Evolutionary conservation across 2,888 invertebrate species (phyloP).

Genomic region (Elegia similella): DNA sequence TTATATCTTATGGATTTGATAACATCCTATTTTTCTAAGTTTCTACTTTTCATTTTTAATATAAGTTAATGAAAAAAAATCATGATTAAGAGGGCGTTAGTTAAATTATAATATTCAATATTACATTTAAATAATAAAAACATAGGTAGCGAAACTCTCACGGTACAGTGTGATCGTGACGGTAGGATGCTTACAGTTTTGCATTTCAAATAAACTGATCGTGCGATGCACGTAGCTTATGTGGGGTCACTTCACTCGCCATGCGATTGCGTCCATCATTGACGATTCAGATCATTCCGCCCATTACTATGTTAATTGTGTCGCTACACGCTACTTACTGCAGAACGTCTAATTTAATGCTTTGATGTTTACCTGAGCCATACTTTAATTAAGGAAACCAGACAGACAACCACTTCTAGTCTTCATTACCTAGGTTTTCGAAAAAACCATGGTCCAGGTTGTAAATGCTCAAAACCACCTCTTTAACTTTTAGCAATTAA

Average conservation of each 20-base stretch:
- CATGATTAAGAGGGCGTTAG: too few species aligned
- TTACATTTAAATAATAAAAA: slow-evolving; percentile 16
- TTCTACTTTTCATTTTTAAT: too few species aligned
- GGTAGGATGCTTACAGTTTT: slow-evolving; percentile 61
- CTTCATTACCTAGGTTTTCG: too few species aligned
- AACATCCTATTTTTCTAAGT: too few species aligned
- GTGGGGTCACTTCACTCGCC: slow-evolving; percentile 50
- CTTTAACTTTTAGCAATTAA: too few species aligned
- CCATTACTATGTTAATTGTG: slow-evolving; percentile 42
- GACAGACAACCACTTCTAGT: too few species aligned
- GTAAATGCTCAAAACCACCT: too few species aligned
- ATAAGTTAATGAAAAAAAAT: too few species aligned
- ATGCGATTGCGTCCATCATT: slow-evolving; percentile 50
- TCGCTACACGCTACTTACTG: slow-evolving; percentile 38
- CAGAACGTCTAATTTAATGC: slow-evolving; percentile 36
- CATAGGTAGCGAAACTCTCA: slow-evolving; percentile 33
- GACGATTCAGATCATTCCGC: slow-evolving; percentile 53
- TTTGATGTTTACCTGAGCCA: slow-evolving; percentile 32
- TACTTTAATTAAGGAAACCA: too few species aligned
- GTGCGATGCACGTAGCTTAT: slow-evolving; percentile 42
- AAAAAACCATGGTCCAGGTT: too few species aligned
- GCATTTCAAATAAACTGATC: slow-evolving; percentile 65
- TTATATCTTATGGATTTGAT: too few species aligned
- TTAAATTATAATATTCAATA: not conserved
- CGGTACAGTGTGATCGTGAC: slow-evolving; percentile 41